Evolutionary conservation across 2,888 invertebrate genomes (phyloP).

Genomic region (Ochlodes sylvanus): DNA sequence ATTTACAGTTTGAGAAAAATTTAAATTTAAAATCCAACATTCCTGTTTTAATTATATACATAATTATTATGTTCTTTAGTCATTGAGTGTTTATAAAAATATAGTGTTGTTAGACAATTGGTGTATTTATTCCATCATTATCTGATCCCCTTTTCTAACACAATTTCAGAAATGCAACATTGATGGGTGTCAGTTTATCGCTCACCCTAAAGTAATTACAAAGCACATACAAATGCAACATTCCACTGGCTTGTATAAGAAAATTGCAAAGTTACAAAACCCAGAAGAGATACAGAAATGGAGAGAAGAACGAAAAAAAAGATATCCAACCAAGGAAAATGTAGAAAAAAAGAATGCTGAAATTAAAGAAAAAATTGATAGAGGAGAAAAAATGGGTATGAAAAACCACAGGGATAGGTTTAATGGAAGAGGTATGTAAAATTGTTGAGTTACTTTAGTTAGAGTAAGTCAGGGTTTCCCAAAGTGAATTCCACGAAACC

Average conservation of each 20-base stretch:
- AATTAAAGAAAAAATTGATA: constrained; percentile 87
- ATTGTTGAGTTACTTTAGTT: too few relatives aligned
- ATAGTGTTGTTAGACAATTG: too few relatives aligned
- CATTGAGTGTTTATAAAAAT: too few relatives aligned
- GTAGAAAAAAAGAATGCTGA: constrained; percentile 87
- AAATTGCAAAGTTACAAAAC: constrained; percentile 89
- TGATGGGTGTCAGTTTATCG: constrained; percentile 92
- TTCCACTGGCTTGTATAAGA: constrained; percentile 91
- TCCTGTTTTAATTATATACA: too few relatives aligned
- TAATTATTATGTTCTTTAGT: too few relatives aligned
- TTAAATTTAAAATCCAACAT: too few relatives aligned
- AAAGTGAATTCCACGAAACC: too few relatives aligned
- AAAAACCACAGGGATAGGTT: constrained; percentile 55
- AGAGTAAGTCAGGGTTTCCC: too few relatives aligned
- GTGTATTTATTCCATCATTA: too few relatives aligned
- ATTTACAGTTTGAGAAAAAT: too few relatives aligned
- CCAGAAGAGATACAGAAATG: constrained; percentile 94
- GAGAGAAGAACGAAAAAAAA: constrained; percentile 92
- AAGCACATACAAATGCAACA: constrained; percentile 94
- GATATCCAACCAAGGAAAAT: constrained; percentile 90
- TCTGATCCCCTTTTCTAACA: not conserved
- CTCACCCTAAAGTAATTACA: constrained; percentile 91
- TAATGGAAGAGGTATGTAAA: constrained; percentile 13
- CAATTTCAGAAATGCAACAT: constrained; percentile 87
- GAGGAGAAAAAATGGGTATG: constrained; percentile 90